Percentiles rank a stretch among this genome's conserved stretches.
Evolutionary conservation across 2,113 vertebrate genomes (phyloP).

Genomic region (Passer montanus): DNA sequence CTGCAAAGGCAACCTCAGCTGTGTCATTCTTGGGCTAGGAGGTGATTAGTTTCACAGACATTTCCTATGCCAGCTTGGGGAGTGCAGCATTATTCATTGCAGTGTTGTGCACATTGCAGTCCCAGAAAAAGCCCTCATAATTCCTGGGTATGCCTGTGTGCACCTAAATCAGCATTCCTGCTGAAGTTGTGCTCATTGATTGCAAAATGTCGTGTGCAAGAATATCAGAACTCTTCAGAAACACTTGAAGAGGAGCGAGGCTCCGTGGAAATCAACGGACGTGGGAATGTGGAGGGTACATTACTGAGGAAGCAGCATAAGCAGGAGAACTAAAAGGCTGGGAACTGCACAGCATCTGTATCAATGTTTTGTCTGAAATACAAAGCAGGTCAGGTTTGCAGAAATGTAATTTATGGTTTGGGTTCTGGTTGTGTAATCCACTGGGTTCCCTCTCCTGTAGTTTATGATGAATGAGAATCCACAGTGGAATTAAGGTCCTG

Average conservation of each 20-base stretch:
- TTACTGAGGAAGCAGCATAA: background rate
- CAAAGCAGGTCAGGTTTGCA: background rate
- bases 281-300: background rate
- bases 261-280: background rate
- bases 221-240: background rate
- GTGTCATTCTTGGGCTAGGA: background rate
- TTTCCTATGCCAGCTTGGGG: background rate
- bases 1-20: background rate
- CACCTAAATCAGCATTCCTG: conserved; percentile 1
- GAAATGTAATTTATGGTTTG: background rate
- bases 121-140: conserved; percentile 22
- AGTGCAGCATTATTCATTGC: background rate
- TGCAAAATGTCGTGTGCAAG: background rate
- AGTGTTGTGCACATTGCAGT: background rate
- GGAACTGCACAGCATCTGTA: background rate
- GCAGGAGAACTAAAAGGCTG: background rate
- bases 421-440: background rate
- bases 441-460: background rate
- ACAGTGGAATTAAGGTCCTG: background rate
- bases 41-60: conserved; percentile 8
- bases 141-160: background rate
- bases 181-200: background rate
- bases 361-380: background rate
- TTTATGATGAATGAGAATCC: background rate
- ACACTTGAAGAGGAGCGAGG: background rate